Percentiles rank a stretch among this genome's conserved stretches.
Conservation (phyloP, 2,113 vertebrate species). For the Hyla sarda region DNA sequence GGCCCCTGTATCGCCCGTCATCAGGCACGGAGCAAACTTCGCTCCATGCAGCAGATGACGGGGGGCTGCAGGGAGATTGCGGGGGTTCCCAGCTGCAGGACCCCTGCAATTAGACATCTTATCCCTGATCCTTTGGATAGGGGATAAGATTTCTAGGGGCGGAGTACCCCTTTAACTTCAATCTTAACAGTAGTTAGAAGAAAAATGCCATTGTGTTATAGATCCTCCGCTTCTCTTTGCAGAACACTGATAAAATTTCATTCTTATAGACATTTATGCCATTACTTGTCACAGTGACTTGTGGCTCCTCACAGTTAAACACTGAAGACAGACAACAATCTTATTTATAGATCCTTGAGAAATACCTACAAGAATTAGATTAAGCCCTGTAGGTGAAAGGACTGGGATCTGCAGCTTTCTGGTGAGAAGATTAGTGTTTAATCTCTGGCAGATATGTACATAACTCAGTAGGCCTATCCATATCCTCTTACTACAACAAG, state of each 20-base stretch:
- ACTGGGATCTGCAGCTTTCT: not conserved
- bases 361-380: constrained; percentile 8
- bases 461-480: constrained; percentile 22
- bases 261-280: not conserved
- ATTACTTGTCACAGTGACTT: not conserved
- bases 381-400: constrained; percentile 18
- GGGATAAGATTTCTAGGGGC: too few species aligned
- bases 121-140: too few species aligned
- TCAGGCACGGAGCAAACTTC: too few species aligned
- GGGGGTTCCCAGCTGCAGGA: too few species aligned
- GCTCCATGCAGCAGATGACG: too few species aligned
- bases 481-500: constrained; percentile 6
- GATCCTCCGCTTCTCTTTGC: not conserved
- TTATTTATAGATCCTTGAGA: constrained; percentile 1
- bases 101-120: too few species aligned
- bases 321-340: not conserved
- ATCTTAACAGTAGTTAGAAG: not conserved
- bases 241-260: not conserved
- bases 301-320: not conserved
- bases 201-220: not conserved
- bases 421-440: constrained; percentile 25
- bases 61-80: too few species aligned
- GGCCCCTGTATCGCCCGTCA: too few species aligned
- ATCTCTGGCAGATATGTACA: constrained; percentile 32
- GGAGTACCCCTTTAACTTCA: too few species aligned